Evolutionary conservation across 2,113 vertebrate genomes (phyloP).

Genomic region (Mastomys coucha): DNA sequence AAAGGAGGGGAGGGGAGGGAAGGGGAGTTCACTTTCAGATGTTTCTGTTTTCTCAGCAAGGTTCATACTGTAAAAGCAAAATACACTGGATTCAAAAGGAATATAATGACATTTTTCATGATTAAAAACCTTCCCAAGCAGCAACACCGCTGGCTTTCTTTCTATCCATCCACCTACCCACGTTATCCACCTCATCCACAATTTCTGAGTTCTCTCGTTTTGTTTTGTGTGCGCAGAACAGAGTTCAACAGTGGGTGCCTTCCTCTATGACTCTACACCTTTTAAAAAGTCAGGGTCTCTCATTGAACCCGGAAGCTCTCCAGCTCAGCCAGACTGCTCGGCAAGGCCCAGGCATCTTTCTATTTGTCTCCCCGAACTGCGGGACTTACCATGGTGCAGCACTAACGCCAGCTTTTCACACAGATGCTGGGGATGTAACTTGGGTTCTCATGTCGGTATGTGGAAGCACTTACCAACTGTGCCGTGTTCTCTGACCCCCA

Average conservation of each 20-base stretch:
- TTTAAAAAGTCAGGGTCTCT: background rate
- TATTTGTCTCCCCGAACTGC: no score
- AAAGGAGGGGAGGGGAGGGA: background rate
- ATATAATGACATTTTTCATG: background rate
- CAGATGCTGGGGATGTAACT: background rate
- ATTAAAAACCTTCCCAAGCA: slow-evolving; percentile 15
- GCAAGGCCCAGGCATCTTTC: background rate
- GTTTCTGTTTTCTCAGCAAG: slow-evolving; percentile 30
- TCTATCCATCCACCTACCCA: background rate
- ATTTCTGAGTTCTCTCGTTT: background rate
- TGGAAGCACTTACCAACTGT: background rate
- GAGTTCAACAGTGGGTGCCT: background rate
- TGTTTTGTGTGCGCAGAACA: background rate
- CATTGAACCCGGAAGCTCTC: background rate
- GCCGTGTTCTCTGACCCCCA: background rate
- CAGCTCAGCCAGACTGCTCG: background rate
- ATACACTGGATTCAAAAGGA: background rate
- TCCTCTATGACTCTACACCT: background rate
- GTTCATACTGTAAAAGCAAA: slow-evolving; percentile 54
- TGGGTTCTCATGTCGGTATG: background rate
- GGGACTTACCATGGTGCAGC: background rate
- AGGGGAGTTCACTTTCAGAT: background rate
- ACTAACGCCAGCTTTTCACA: background rate
- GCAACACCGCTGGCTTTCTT: background rate
- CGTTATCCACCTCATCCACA: background rate